These are phyloP conservation scores for Fragum fragum DNA, from an alignment of 2,888 invertebrate species.

Conservation along the genomic window DNA sequence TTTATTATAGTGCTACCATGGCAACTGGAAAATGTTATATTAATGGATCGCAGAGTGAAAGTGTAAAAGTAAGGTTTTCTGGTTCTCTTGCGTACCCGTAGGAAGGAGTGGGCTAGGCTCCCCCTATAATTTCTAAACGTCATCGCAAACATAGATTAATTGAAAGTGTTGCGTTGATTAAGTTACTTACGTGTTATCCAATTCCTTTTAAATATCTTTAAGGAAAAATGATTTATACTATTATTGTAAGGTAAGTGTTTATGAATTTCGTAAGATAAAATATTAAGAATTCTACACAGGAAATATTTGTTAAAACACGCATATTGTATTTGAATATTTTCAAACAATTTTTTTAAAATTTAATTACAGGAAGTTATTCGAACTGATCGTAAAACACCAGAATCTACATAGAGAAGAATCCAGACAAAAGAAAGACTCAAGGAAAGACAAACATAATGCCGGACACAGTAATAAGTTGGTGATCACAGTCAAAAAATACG, in stretches of 20 bases:
- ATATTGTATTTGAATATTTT: no score
- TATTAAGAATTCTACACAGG: no score
- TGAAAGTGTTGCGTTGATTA: background rate
- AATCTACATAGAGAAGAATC: background rate
- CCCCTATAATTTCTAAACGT: no score
- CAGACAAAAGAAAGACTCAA: background rate
- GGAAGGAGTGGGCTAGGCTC: background rate
- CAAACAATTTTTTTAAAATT: no score
- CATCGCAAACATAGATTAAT: background rate
- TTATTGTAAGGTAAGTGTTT: no score
- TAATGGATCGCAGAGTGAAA: background rate
- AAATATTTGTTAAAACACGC: background rate
- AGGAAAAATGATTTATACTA: no score
- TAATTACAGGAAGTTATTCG: background rate
- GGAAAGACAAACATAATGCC: background rate
- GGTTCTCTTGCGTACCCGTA: no score
- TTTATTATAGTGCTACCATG: background rate
- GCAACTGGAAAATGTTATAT: background rate
- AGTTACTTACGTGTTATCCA: background rate
- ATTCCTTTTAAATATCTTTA: no score
- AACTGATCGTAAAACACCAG: background rate
- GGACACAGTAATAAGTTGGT: background rate
- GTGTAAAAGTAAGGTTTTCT: no score
- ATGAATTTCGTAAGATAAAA: no score
- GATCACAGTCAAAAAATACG: conserved; percentile 12